Evolutionary conservation across 1,140 invertebrate genomes (phyloP).

Genomic region (Phenacoccus solenopsis): DNA sequence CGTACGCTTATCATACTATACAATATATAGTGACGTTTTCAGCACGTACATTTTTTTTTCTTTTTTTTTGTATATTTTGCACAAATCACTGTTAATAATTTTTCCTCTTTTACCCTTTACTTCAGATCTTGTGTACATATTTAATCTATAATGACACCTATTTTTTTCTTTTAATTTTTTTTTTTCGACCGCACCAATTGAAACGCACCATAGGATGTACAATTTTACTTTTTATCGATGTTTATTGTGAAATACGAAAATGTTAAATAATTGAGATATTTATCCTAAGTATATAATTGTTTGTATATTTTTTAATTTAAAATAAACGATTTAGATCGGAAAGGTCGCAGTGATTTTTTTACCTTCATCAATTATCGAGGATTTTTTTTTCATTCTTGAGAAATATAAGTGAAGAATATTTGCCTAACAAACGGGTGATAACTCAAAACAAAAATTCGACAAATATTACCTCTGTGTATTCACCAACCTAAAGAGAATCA

Average conservation of each 20-base stretch:
- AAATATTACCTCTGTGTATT: no score
- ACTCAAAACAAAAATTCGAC: no score
- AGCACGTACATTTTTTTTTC: neutral
- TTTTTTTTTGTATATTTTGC: neutral
- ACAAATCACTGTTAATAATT: neutral
- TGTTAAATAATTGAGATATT: neutral
- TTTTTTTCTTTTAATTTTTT: no score
- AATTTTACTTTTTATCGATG: neutral
- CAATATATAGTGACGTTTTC: neutral
- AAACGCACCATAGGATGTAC: neutral
- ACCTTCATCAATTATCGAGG: no score
- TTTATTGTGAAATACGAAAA: neutral
- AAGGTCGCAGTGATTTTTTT: no score
- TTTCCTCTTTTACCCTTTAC: neutral
- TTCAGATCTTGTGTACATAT: neutral
- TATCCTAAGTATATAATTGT: no score
- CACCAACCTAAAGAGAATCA: no score
- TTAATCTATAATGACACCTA: neutral
- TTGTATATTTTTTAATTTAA: no score
- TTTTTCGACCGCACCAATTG: neutral
- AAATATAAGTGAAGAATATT: no score
- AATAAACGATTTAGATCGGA: neutral
- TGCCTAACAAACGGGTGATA: no score
- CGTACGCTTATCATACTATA: neutral
- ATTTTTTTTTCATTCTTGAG: no score